These are phyloP conservation scores for Pelmatolapia mariae DNA, from an alignment of 2,113 vertebrate species.

Conservation along the genomic window DNA sequence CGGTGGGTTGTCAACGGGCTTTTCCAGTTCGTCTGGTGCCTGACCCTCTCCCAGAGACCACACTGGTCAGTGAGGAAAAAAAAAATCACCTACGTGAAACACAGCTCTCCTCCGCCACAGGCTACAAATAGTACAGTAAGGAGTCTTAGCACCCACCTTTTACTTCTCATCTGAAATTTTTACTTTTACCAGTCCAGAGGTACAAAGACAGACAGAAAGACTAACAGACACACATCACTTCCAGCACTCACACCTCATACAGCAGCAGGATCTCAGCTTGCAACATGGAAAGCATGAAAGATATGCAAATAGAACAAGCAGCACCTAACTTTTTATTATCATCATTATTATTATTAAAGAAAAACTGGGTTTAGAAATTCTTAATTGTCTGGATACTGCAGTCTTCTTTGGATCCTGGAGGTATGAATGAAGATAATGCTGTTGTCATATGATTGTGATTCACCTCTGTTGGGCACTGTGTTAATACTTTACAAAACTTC, in stretches of 20 bases:
- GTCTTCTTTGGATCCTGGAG: neutral
- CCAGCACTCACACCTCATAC: slow-evolving; percentile 14
- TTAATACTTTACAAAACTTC: neutral
- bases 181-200: neutral
- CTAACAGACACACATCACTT: slow-evolving; percentile 7
- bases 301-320: neutral
- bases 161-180: slow-evolving; percentile 3
- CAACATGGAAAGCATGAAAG: slow-evolving; percentile 66
- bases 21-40: slow-evolving; percentile 80
- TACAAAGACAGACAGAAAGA: slow-evolving; percentile 16
- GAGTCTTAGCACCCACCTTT: slow-evolving; percentile 32
- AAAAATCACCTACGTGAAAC: slow-evolving; percentile 15
- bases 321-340: neutral
- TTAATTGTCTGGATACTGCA: neutral
- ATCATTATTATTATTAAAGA: neutral
- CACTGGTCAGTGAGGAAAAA: slow-evolving; percentile 68
- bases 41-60: slow-evolving; percentile 88
- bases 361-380: neutral
- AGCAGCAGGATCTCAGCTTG: slow-evolving; percentile 43
- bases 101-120: slow-evolving; percentile 1
- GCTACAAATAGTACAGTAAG: neutral
- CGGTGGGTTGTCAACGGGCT: slow-evolving; percentile 76
- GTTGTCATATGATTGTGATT: neutral
- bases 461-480: neutral
- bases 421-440: neutral